phyloP scores from a whole-genome alignment of 2,797 vertebrate species.

The Cyprinodon diabolis region DNA sequence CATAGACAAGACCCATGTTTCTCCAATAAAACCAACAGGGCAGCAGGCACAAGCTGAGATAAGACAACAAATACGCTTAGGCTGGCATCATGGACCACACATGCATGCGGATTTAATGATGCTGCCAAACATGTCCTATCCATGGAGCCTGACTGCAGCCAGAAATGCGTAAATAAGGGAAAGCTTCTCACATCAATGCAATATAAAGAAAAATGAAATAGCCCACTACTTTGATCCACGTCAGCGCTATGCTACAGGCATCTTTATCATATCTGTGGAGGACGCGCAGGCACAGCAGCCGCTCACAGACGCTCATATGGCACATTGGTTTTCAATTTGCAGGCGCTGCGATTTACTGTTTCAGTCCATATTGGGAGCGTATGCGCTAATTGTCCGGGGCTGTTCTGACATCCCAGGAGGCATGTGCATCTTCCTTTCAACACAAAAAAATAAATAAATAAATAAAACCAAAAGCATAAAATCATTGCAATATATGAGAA shows the following conservation, averaged over 20 bases:
- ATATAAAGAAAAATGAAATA: slow-evolving; percentile 34
- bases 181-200: slow-evolving; percentile 31
- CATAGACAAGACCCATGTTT: slow-evolving; percentile 12
- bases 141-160: slow-evolving; percentile 13
- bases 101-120: slow-evolving; percentile 43
- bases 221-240: slow-evolving; percentile 35
- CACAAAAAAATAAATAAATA: slow-evolving; percentile 12
- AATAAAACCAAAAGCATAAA: not conserved
- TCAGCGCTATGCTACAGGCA: slow-evolving; percentile 61
- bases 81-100: slow-evolving; percentile 36
- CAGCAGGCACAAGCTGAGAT: slow-evolving; percentile 26
- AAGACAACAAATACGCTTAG: slow-evolving; percentile 37
- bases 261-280: slow-evolving; percentile 41
- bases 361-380: slow-evolving; percentile 45
- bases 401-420: slow-evolving; percentile 47
- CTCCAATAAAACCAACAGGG: slow-evolving; percentile 21
- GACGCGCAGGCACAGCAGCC: slow-evolving; percentile 27
- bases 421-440: slow-evolving; percentile 36
- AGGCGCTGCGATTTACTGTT: slow-evolving; percentile 39
- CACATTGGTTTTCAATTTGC: slow-evolving; percentile 70
- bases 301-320: slow-evolving; percentile 51
- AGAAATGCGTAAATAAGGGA: slow-evolving; percentile 12
- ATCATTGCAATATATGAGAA: not conserved
- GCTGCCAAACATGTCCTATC: slow-evolving; percentile 12
- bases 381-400: slow-evolving; percentile 58